A percentile compares a stretch with the other conserved stretches of the same genome.
phyloP scores from a whole-genome alignment of 2,797 vertebrate species.

The Alosa sapidissima region DNA sequence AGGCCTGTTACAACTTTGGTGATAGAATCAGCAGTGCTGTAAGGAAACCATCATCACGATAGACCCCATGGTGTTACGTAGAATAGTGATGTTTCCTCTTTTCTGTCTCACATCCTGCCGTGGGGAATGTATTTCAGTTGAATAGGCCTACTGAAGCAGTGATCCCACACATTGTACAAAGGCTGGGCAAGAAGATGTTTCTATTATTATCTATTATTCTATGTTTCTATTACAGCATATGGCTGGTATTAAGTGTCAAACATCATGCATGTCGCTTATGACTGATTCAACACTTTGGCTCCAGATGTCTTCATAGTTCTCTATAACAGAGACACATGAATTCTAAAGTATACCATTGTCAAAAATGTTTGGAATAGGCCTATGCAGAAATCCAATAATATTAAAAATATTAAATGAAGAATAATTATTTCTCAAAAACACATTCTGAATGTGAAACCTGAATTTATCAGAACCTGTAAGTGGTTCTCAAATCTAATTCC shows the following conservation, averaged over 20 bases:
- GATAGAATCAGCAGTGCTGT: neutral
- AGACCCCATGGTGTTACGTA: neutral
- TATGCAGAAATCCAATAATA: neutral
- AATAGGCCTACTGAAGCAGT: neutral
- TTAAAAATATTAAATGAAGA: neutral
- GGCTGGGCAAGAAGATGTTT: no score
- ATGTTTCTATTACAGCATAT: no score
- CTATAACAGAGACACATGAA: neutral
- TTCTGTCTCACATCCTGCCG: slow-evolving; percentile 62
- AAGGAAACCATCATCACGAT: neutral
- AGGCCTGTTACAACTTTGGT: neutral
- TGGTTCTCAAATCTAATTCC: neutral
- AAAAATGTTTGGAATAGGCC: neutral
- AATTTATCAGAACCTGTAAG: neutral
- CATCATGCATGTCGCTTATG: neutral
- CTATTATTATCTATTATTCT: no score
- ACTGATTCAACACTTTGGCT: neutral
- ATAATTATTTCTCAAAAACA: neutral
- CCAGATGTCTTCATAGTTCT: neutral
- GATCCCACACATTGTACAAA: neutral
- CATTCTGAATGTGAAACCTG: neutral
- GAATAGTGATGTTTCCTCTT: slow-evolving; percentile 58
- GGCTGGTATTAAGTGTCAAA: neutral
- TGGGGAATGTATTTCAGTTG: neutral
- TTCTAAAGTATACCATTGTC: neutral